Conservation (phyloP, 2,797 vertebrate species). For the Prionace glauca region DNA sequence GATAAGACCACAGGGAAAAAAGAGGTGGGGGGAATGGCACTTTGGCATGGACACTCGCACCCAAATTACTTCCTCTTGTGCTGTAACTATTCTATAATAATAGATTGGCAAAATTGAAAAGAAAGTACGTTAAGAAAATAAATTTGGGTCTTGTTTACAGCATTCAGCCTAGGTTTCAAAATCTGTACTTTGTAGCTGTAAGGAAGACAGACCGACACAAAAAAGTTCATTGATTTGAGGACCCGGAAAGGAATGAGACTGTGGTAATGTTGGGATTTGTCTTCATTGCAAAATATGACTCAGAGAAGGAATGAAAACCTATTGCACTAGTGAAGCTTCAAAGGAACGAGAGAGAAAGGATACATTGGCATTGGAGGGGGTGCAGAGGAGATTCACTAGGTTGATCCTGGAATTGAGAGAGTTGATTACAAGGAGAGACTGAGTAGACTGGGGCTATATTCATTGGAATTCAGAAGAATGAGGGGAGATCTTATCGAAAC, state of each 20-base stretch:
- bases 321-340: not conserved
- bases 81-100: too few species aligned
- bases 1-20: too few species aligned
- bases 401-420: too few species aligned
- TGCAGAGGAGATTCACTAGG: too few species aligned
- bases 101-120: not conserved
- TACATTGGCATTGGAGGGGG: too few species aligned
- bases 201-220: not conserved
- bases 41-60: too few species aligned
- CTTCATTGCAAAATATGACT: not conserved
- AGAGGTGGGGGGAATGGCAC: too few species aligned
- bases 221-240: not conserved
- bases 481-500: too few species aligned
- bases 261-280: not conserved
- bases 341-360: not conserved
- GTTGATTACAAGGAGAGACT: too few species aligned
- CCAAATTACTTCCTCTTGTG: too few species aligned
- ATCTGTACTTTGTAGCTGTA: not conserved
- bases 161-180: not conserved
- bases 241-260: not conserved
- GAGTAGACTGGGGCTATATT: too few species aligned
- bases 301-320: not conserved
- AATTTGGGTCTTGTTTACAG: not conserved
- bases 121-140: not conserved
- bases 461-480: too few species aligned